Evolutionary conservation across 2,888 invertebrate genomes (phyloP).

Genomic region (Pyrrhosoma nymphula): DNA sequence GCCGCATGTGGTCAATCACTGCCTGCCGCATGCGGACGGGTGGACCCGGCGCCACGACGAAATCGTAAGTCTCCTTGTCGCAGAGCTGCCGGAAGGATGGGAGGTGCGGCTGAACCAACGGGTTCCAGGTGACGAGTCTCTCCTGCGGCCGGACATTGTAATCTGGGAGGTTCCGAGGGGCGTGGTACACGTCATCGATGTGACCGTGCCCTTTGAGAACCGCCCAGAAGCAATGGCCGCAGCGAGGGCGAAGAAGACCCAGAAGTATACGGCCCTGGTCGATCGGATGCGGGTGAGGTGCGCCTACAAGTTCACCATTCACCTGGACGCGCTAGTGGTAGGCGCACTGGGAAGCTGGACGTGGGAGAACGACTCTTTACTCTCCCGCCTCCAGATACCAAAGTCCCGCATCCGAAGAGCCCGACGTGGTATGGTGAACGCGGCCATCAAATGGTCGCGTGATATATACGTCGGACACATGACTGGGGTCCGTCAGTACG

Average conservation of each 20-base stretch:
- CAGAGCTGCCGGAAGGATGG: neutral
- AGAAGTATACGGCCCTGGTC: slow-evolving; percentile 73
- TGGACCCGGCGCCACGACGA: slow-evolving; percentile 75
- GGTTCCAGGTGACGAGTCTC: slow-evolving; percentile 68
- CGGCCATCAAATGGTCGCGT: slow-evolving; percentile 74
- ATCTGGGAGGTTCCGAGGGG: slow-evolving; percentile 71
- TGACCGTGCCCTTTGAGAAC: slow-evolving; percentile 75
- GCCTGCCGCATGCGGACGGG: slow-evolving; percentile 70
- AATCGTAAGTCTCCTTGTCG: slow-evolving; percentile 68
- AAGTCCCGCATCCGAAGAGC: slow-evolving; percentile 70
- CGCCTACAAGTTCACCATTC: slow-evolving; percentile 61
- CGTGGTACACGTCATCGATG: slow-evolving; percentile 73
- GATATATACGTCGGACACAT: slow-evolving; percentile 75
- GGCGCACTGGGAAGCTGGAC: slow-evolving; percentile 75
- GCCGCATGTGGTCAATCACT: slow-evolving; percentile 76
- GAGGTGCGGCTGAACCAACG: slow-evolving; percentile 70
- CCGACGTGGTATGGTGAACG: slow-evolving; percentile 73
- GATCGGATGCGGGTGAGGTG: slow-evolving; percentile 68
- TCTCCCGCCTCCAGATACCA: slow-evolving; percentile 69
- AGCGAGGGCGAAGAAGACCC: slow-evolving; percentile 72
- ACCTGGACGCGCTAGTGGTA: slow-evolving; percentile 73
- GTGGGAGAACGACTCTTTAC: slow-evolving; percentile 73
- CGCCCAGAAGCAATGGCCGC: slow-evolving; percentile 71
- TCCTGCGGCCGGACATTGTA: slow-evolving; percentile 73
- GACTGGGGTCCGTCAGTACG: slow-evolving; percentile 73